Conservation (phyloP, 2,113 vertebrate genomes). For the Xiphophorus maculatus region DNA sequence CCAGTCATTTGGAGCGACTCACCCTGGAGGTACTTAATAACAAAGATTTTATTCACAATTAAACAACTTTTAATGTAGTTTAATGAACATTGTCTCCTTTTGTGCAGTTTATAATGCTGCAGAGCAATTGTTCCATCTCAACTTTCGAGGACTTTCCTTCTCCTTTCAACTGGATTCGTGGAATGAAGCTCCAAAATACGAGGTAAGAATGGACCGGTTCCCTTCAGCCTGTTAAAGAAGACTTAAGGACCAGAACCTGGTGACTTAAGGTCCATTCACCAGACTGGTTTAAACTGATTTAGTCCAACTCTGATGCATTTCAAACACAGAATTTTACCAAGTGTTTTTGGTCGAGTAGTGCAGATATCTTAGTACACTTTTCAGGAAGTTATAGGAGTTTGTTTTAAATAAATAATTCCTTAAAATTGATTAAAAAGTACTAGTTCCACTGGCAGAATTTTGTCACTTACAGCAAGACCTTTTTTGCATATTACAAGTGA, state of each 20-base stretch:
- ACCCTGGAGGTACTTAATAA: conserved; percentile 90
- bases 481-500: no score
- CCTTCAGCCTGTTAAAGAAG: background rate
- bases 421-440: no score
- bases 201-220: conserved; percentile 81
- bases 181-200: conserved; percentile 98
- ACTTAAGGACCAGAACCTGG: background rate
- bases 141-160: conserved; percentile 97
- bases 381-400: no score
- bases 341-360: no score
- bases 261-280: conserved; percentile 3
- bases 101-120: conserved; percentile 94
- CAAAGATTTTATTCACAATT: background rate
- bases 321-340: no score
- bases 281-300: no score
- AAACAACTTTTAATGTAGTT: accelerated
- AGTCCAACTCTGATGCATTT: no score
- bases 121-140: conserved; percentile 99
- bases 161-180: conserved; percentile 98
- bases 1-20: conserved; percentile 98
- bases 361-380: no score
- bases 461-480: no score
- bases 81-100: background rate
- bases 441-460: no score
- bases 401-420: no score